A percentile compares a stretch with the other conserved stretches of the same genome.
These are phyloP conservation scores for Chaetops frenatus DNA, from an alignment of 2,113 vertebrate species.

Conservation along the genomic window DNA sequence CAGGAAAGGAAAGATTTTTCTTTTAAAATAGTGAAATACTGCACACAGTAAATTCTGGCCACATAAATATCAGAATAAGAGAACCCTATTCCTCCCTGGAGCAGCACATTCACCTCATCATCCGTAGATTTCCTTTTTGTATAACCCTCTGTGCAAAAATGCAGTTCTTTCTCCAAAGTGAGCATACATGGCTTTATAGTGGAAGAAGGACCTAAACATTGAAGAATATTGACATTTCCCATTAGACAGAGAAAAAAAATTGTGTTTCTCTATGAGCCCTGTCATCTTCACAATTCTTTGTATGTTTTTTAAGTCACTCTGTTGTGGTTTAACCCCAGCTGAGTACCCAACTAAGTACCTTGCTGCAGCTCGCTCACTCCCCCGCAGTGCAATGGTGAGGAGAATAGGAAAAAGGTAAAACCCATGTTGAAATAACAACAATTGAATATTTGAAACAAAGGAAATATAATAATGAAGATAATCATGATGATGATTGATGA, in stretches of 20 bases:
- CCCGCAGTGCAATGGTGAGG: not conserved
- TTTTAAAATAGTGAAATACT: not conserved
- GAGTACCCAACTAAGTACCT: not conserved
- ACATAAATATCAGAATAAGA: not conserved
- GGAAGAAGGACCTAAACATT: not conserved
- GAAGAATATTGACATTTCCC: not conserved
- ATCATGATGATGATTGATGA: not conserved
- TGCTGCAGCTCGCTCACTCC: accelerated
- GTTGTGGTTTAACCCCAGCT: not conserved
- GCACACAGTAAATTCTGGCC: not conserved
- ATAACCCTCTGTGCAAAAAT: not conserved
- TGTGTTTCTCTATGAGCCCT: not conserved
- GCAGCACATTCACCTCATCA: not conserved
- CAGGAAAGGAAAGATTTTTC: not conserved
- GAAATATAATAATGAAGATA: not conserved
- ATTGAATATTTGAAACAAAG: not conserved
- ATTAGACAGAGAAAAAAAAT: not conserved
- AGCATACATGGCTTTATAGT: not conserved
- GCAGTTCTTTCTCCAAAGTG: not conserved
- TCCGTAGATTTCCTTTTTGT: not conserved
- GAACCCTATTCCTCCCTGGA: not conserved
- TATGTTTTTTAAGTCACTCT: not conserved
- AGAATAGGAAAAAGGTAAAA: not conserved
- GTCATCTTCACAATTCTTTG: not conserved
- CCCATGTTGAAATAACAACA: not conserved